Base-by-base conservation (phyloP, 2,797 vertebrate genomes). In the Paramormyrops hopkinsi region DNA sequence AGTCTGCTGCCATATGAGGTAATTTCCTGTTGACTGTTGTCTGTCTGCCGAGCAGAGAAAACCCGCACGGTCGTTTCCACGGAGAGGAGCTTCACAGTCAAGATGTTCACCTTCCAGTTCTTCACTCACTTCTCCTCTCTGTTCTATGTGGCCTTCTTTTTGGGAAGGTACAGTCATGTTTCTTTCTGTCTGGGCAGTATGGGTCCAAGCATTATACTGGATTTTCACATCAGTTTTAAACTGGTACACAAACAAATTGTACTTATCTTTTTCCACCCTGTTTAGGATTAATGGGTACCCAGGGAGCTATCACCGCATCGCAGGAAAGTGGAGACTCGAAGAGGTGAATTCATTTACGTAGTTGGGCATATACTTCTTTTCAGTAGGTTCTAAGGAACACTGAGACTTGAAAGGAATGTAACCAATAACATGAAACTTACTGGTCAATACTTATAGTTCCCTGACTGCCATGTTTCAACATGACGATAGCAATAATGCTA, bases 91-190 rank as follows among this genome's bases (percentile, higher is more conserved):
- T 98, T 99, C 93, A 97, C 97, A 0, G 62, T 97, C 89, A 98
- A 98, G 95, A 96, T 99, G 95, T 99, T 99, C 96, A 97, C 94
- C 25, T 97, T 99, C 94, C 98, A 99, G 94, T 99, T 99, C 95
- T 98, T 99, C 79, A 97, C 97, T 0, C 95, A 98, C 90, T 99
- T 99, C 93, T 98, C 97, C 8, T 99, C 98, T 0, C 97, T 99
- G 62, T 95, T 99, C 93, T 99, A 99, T 88, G 94, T 98, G 0
- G 98, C 98, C 87, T 99, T 99, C 94, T 97, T 99, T 92, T 96
- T 99, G 86, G 98, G 98, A 93, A 97, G 98, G 98, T 99, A 94
- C 73, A 6, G 29, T 37, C 2, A 0, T 41, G 8, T 37, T 84
- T 17, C 46, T 33, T 84, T 12, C 2, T 5, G 33, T 8, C 89